Conservation (phyloP, 2,888 invertebrate species). For the Spisula subtruncata region DNA sequence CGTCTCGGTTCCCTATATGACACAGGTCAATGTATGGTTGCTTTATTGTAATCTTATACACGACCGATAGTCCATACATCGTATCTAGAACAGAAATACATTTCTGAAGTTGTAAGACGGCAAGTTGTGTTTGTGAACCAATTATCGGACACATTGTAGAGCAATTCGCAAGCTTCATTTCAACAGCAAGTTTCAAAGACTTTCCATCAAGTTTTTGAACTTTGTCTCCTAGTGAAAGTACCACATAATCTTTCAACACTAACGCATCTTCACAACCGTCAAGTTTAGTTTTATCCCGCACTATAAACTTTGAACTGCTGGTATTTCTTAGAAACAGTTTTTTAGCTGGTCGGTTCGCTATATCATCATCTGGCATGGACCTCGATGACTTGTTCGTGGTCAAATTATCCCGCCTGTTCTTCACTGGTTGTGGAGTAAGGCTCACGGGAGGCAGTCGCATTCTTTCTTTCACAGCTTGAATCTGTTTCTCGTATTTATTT, state of each 20-base stretch:
- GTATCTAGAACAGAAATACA: slow-evolving; percentile 65
- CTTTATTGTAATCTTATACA: slow-evolving; percentile 59
- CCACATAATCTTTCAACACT: slow-evolving; percentile 54
- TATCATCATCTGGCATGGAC: slow-evolving; percentile 49
- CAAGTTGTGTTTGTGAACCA: slow-evolving; percentile 54
- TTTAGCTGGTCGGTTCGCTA: slow-evolving; percentile 43
- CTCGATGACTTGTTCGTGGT: slow-evolving; percentile 22
- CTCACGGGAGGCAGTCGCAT: slow-evolving; percentile 53
- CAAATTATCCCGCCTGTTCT: slow-evolving; percentile 49
- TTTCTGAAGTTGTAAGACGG: slow-evolving; percentile 57
- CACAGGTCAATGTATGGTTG: slow-evolving; percentile 63
- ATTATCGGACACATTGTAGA: slow-evolving; percentile 63
- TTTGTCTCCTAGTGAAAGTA: slow-evolving; percentile 54
- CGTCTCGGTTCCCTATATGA: slow-evolving; percentile 56
- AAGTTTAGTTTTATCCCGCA: slow-evolving; percentile 58
- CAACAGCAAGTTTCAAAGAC: slow-evolving; percentile 55
- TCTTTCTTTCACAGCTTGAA: slow-evolving; percentile 57
- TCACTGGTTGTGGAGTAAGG: slow-evolving; percentile 61
- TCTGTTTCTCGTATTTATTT: slow-evolving; percentile 66
- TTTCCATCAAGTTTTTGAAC: slow-evolving; percentile 65
- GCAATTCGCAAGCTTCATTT: slow-evolving; percentile 58
- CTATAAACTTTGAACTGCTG: slow-evolving; percentile 54
- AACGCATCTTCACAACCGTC: slow-evolving; percentile 67
- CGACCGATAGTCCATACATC: slow-evolving; percentile 49
- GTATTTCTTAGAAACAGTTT: slow-evolving; percentile 62